Percentiles rank a stretch among this genome's conserved stretches.
Conservation (phyloP, 1,140 invertebrate genomes). For the Gryllus bimaculatus region DNA sequence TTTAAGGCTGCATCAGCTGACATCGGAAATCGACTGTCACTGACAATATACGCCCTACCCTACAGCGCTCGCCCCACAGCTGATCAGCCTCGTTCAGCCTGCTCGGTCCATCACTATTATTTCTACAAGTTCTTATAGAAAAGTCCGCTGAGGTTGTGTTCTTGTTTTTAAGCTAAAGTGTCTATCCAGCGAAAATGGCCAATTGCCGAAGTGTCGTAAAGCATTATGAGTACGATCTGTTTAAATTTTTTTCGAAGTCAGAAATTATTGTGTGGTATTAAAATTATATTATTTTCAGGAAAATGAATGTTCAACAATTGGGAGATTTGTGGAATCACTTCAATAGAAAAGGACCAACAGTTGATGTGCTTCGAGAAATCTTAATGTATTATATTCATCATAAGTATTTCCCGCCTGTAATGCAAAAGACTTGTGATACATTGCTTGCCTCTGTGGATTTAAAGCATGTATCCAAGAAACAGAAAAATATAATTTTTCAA, state of each 20-base stretch:
- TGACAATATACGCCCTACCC: too few relatives aligned
- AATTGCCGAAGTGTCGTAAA: background rate
- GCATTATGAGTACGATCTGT: background rate
- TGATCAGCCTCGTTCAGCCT: too few relatives aligned
- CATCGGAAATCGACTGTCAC: too few relatives aligned
- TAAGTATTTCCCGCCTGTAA: slow-evolving; percentile 19
- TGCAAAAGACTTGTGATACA: slow-evolving; percentile 22
- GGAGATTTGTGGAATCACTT: slow-evolving; percentile 21
- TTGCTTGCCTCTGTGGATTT: slow-evolving; percentile 17
- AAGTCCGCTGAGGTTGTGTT: too few relatives aligned
- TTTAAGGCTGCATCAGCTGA: too few relatives aligned
- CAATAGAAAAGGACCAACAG: slow-evolving; percentile 19
- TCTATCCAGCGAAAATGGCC: background rate
- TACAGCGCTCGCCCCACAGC: too few relatives aligned
- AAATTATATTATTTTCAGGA: slow-evolving; percentile 19
- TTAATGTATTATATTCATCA: slow-evolving; percentile 23
- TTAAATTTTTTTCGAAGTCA: background rate
- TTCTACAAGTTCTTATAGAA: too few relatives aligned
- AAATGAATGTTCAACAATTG: slow-evolving; percentile 15
- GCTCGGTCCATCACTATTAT: too few relatives aligned
- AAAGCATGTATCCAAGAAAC: slow-evolving; percentile 16
- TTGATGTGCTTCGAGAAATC: slow-evolving; percentile 19
- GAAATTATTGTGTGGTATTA: background rate
- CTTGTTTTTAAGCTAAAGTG: too few relatives aligned
- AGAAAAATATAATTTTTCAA: slow-evolving; percentile 21